A percentile compares a stretch with the other conserved stretches of the same genome.
Evolutionary conservation across 1,140 invertebrate species (phyloP).

Genomic region (Charaxes varanes): DNA sequence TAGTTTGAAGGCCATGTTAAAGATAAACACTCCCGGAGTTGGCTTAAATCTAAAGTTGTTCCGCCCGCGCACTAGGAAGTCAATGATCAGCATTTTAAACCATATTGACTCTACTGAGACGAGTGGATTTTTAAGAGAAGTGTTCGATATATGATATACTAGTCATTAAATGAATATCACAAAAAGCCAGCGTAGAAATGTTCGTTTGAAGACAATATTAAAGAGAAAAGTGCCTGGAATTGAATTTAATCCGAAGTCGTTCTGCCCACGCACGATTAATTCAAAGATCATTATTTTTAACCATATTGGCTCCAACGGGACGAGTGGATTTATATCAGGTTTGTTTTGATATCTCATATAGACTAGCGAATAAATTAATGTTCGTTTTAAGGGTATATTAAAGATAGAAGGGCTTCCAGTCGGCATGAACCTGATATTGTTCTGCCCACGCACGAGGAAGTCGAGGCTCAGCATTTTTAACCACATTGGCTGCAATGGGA

Average conservation of each 20-base stretch:
- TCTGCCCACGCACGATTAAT: constrained; percentile 40
- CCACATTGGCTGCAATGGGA: constrained; percentile 25
- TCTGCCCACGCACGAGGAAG: constrained; percentile 41
- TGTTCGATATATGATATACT: too few species aligned
- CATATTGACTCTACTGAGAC: constrained; percentile 25
- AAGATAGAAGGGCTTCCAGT: too few species aligned
- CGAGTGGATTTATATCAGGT: constrained; percentile 3
- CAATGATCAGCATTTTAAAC: constrained; percentile 48
- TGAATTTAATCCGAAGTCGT: constrained; percentile 40
- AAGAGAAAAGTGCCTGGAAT: too few species aligned
- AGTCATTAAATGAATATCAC: too few species aligned
- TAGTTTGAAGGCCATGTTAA: too few species aligned
- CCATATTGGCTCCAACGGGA: constrained; percentile 25
- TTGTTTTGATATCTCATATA: too few species aligned
- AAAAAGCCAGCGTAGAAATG: too few species aligned
- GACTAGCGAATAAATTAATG: too few species aligned
- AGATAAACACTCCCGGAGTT: too few species aligned
- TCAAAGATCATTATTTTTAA: constrained; percentile 49
- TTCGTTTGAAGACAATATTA: too few species aligned
- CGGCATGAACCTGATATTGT: constrained; percentile 35
- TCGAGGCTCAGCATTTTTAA: constrained; percentile 49
- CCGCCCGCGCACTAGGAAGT: constrained; percentile 43
- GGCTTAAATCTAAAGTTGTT: constrained; percentile 34
- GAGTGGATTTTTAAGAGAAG: constrained; percentile 5
- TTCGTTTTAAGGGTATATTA: too few species aligned